These are phyloP conservation scores for Leptinotarsa lineolata DNA, from an alignment of 1,140 invertebrate genomes.

Conservation along the genomic window DNA sequence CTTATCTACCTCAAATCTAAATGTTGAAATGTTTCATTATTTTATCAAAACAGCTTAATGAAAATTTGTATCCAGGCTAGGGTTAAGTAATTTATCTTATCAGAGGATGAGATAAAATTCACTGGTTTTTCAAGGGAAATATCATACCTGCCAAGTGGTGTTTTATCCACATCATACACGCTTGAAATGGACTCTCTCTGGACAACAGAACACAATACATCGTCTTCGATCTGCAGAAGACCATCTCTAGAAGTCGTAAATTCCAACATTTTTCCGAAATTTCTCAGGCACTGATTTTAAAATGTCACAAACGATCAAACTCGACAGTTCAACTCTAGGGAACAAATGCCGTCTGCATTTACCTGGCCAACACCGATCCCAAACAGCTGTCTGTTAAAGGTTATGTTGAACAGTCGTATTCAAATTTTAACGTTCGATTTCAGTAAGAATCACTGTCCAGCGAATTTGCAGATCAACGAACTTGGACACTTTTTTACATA, in stretches of 20 bases:
- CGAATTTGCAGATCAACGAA: background rate
- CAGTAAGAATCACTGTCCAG: conserved; percentile 3
- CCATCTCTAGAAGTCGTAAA: conserved; percentile 58
- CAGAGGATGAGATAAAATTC: too few species aligned
- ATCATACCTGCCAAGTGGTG: conserved; percentile 69
- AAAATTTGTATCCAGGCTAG: too few species aligned
- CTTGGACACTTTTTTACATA: conserved; percentile 29
- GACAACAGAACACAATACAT: conserved; percentile 63
- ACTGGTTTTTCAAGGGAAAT: background rate
- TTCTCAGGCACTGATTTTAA: conserved; percentile 20
- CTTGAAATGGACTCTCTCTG: conserved; percentile 67
- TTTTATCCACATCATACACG: conserved; percentile 70
- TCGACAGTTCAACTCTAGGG: conserved; percentile 12
- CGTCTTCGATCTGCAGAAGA: conserved; percentile 65
- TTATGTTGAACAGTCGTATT: conserved; percentile 33
- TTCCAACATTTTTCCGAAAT: conserved; percentile 43
- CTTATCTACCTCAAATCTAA: too few species aligned
- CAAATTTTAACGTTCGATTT: conserved; percentile 24
- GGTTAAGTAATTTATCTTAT: too few species aligned
- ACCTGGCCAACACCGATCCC: conserved; percentile 24
- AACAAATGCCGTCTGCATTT: conserved; percentile 25
- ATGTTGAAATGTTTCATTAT: too few species aligned
- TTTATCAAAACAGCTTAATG: too few species aligned
- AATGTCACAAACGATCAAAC: conserved; percentile 16
- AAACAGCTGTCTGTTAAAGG: conserved; percentile 40